phyloP scores from a whole-genome alignment of 2,113 vertebrate genomes.

The Coreoperca whiteheadi region DNA sequence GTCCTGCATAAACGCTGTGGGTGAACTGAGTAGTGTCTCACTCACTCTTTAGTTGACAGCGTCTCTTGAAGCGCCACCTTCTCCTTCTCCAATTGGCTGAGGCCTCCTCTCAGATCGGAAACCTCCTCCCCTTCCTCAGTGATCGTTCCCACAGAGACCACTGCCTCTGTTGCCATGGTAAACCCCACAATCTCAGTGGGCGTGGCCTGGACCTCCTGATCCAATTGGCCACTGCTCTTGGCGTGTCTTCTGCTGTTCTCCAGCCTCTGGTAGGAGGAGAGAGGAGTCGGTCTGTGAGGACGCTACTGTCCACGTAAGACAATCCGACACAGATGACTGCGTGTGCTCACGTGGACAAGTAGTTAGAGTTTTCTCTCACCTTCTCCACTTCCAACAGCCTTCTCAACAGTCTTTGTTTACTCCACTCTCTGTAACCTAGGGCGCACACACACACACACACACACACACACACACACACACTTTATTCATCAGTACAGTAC shows the following conservation, averaged over 20 bases:
- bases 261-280: slow-evolving; percentile 72
- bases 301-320: not conserved
- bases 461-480: not conserved
- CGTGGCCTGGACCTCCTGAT: slow-evolving; percentile 58
- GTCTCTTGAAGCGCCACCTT: slow-evolving; percentile 79
- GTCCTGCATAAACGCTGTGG: not conserved
- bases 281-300: slow-evolving; percentile 18
- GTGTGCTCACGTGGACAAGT: slow-evolving; percentile 1
- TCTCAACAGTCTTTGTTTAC: slow-evolving; percentile 89
- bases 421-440: slow-evolving; percentile 90
- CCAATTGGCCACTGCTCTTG: slow-evolving; percentile 62
- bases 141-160: slow-evolving; percentile 62
- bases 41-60: slow-evolving; percentile 87
- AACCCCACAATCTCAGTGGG: slow-evolving; percentile 37
- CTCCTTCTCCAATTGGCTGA: slow-evolving; percentile 83
- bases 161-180: slow-evolving; percentile 72
- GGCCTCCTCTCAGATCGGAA: slow-evolving; percentile 64
- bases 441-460: slow-evolving; percentile 43
- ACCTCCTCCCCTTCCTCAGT: slow-evolving; percentile 73
- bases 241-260: slow-evolving; percentile 62
- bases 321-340: not conserved
- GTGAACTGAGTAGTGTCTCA: slow-evolving; percentile 9
- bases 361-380: slow-evolving; percentile 80
- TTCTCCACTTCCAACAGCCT: slow-evolving; percentile 89
- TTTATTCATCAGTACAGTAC: not conserved